A percentile compares a stretch with the other conserved stretches of the same genome.
phyloP scores from a whole-genome alignment of 2,888 invertebrate genomes.

The Spodoptera exigua region DNA sequence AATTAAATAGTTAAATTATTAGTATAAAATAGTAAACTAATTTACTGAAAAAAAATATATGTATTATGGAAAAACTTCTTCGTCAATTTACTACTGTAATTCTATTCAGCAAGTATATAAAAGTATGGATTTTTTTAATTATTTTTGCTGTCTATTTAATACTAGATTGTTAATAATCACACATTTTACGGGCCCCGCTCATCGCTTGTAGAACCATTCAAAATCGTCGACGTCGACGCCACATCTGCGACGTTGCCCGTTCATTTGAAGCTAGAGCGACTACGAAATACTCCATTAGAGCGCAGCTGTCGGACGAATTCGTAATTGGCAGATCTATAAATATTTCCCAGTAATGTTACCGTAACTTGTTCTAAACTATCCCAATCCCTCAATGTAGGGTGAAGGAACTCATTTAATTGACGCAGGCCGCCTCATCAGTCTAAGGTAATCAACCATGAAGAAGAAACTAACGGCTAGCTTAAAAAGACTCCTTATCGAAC shows the following conservation, averaged over 20 bases:
- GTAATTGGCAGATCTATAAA: conserved; percentile 80
- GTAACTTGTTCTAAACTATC: conserved; percentile 53
- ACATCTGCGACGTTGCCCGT: conserved; percentile 81
- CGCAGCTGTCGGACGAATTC: conserved; percentile 80
- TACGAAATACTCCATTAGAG: conserved; percentile 83
- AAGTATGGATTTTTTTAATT: no score
- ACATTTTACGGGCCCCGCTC: conserved; percentile 25
- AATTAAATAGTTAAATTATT: no score
- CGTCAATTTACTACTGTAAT: no score
- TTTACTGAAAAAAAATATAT: no score
- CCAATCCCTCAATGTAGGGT: conserved; percentile 11
- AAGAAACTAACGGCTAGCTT: background rate
- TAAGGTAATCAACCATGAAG: background rate
- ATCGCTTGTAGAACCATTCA: conserved; percentile 31
- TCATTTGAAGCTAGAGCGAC: conserved; percentile 85
- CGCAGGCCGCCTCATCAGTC: conserved; percentile 7
- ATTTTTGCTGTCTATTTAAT: no score
- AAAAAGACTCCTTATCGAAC: no score
- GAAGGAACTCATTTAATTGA: background rate
- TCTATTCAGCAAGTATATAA: no score
- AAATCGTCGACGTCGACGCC: conserved; percentile 60
- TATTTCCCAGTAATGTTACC: conserved; percentile 68
- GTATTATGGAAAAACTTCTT: no score
- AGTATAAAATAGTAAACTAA: no score
- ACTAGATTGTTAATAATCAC: no score